Percentiles rank a stretch among this genome's conserved stretches.
phyloP scores from a whole-genome alignment of 2,113 vertebrate genomes.

The Sorex araneus region DNA sequence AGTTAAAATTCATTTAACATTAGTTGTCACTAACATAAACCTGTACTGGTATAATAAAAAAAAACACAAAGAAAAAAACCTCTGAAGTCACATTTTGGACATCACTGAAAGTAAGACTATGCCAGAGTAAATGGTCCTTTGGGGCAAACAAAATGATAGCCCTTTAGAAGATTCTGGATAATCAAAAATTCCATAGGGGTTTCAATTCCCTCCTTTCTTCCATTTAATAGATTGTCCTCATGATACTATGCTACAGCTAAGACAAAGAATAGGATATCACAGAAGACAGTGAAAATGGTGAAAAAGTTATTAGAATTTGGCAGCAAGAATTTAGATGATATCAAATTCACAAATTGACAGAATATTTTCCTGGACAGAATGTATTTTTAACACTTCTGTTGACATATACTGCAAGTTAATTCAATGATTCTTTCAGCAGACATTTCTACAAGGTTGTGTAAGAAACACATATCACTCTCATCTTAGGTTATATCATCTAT shows the following conservation, averaged over 20 bases:
- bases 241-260: background rate
- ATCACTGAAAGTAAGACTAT: background rate
- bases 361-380: background rate
- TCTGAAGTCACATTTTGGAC: background rate
- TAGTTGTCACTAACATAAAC: background rate
- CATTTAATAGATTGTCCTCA: background rate
- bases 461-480: background rate
- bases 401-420: background rate
- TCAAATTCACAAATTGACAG: background rate
- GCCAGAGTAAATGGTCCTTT: background rate
- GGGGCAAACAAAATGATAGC: accelerated
- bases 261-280: background rate
- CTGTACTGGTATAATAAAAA: background rate
- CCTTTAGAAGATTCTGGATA: background rate
- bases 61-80: background rate
- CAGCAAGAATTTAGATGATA: background rate
- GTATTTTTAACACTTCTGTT: background rate
- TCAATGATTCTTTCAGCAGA: background rate
- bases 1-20: background rate
- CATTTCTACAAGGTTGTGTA: background rate
- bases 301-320: background rate
- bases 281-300: background rate
- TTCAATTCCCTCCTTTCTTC: background rate
- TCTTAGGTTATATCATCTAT: background rate
- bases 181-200: background rate